Conservation (phyloP, 2,888 invertebrate species). For the Acronicta leporina region DNA sequence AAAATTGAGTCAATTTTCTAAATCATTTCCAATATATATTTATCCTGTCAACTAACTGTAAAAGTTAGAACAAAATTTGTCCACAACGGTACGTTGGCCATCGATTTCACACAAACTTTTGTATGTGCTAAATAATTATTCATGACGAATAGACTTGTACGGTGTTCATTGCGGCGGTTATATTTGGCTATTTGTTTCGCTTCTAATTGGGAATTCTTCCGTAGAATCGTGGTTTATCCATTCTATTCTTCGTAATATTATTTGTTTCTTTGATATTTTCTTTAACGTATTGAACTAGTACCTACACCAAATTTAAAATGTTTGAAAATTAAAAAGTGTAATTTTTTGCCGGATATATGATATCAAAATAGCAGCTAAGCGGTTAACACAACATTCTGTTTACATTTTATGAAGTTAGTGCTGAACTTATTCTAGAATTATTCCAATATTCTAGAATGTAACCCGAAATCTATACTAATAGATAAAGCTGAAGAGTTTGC, state of each 20-base stretch:
- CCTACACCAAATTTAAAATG: no score
- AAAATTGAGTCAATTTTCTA: neutral
- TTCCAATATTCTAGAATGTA: neutral
- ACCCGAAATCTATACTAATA: neutral
- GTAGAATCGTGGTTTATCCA: conserved; percentile 11
- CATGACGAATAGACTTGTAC: conserved; percentile 47
- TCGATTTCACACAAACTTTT: conserved; percentile 45
- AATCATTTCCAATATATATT: conserved; percentile 22
- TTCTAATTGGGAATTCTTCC: conserved; percentile 41
- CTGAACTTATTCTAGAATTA: no score
- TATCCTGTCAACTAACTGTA: conserved; percentile 26
- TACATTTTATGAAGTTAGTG: no score
- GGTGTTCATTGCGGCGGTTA: conserved; percentile 22
- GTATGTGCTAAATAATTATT: conserved; percentile 36
- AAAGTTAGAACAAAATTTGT: conserved; percentile 31
- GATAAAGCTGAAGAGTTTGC: neutral
- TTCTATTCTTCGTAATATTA: neutral
- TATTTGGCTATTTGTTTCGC: conserved; percentile 34
- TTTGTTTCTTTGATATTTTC: no score
- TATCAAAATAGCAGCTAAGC: no score
- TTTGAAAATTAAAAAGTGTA: no score
- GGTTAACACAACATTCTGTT: no score
- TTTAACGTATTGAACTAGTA: no score
- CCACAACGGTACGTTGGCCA: conserved; percentile 35
- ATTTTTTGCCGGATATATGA: no score